These are phyloP conservation scores for Puntigrus tetrazona DNA, from an alignment of 2,113 vertebrate genomes.

Conservation along the genomic window DNA sequence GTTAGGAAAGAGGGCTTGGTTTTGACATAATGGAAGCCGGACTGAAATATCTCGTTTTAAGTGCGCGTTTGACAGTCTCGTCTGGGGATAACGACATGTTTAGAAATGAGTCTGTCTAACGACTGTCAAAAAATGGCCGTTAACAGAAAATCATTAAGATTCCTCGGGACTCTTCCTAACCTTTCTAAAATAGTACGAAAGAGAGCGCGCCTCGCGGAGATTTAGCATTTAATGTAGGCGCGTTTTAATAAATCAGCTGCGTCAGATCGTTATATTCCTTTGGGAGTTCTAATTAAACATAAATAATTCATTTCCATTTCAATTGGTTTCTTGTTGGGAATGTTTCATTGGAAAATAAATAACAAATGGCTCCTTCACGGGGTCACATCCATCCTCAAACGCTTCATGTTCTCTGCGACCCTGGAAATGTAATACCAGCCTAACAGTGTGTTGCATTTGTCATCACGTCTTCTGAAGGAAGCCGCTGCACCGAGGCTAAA, in stretches of 20 bases:
- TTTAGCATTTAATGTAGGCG: neutral
- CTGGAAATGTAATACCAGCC: constrained; percentile 48
- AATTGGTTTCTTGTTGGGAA: neutral
- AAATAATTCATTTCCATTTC: neutral
- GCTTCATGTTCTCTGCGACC: constrained; percentile 37
- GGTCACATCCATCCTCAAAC: constrained; percentile 38
- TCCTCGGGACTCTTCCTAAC: neutral
- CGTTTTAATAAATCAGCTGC: neutral
- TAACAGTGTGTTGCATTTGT: constrained; percentile 53
- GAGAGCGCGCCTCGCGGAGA: neutral
- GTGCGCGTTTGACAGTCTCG: neutral
- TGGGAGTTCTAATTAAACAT: neutral
- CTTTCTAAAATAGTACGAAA: neutral
- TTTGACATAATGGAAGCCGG: neutral
- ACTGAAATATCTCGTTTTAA: neutral
- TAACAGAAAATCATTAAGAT: neutral
- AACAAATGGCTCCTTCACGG: neutral
- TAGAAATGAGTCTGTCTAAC: constrained; percentile 2
- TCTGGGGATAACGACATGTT: neutral
- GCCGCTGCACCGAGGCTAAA: constrained; percentile 30
- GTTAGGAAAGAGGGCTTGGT: neutral
- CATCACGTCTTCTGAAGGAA: constrained; percentile 42
- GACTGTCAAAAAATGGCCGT: neutral
- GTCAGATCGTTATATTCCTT: neutral
- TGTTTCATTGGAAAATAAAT: constrained; percentile 19